Evolutionary conservation across 2,888 invertebrate species (phyloP), one percentile per base, ranked within the genome.

Genomic region (Diploptera punctata): DNA sequence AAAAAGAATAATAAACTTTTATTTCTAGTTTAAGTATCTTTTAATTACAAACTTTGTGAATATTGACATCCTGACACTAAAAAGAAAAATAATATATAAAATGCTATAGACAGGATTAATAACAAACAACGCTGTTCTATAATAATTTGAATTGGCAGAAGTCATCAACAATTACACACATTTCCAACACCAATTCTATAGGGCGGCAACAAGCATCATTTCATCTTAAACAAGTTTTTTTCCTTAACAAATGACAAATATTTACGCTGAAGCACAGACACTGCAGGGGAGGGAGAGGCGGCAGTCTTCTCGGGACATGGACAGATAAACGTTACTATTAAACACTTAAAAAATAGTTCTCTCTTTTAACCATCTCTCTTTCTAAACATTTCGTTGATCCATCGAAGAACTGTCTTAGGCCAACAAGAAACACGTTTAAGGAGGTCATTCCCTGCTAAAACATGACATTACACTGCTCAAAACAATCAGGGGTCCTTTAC

Each of bases 61-160:
- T 65, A 43, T 65, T 10, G 43, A 65, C 65, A 65, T 44, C 44
- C 21, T 65, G 47, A 65, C 47, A 44, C 65, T 65, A 70, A 44
- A 70, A 62, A 49, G 31, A 44, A 70, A 47, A 61, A 70, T 21
- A 60, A 62, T 61, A 70, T 70, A 70, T 70, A 70, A 62, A 70
- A 60, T 49, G 29, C 68, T 69, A 47, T 67, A 69, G 60, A 69
- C 60, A 68, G 16, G 38, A 24, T 60, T 44, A 26, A 44, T 57
- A 69, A 69, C 69, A 69, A 69, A 69, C 24, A 69, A 69, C 44
- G 47, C 47, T n/a, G 47, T 31, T n/a, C n/a, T 60, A 60, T 31
- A 60, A 65, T 65, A 65, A 26, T 47, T 57, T 65, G 65, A 44
- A 65, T 47, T 47, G 26, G 65, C 65, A 65, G 47, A 65, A 65